A percentile compares a stretch with the other conserved stretches of the same genome.
phyloP scores from a whole-genome alignment of 2,113 vertebrate genomes.

The Eonycteris spelaea region DNA sequence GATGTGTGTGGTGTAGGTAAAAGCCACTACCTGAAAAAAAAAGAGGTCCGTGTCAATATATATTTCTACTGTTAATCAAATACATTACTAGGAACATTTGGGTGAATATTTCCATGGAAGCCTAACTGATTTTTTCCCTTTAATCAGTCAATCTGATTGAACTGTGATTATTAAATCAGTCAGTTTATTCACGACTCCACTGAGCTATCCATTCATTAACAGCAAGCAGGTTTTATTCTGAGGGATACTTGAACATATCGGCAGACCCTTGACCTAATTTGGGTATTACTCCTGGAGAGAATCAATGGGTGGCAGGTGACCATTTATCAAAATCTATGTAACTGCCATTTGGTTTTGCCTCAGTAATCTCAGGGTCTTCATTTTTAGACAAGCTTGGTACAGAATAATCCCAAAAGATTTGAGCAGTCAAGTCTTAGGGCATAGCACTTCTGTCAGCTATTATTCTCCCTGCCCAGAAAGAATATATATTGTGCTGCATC shows the following conservation, averaged over 20 bases:
- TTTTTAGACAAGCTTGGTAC: background rate
- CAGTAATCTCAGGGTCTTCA: slow-evolving; percentile 11
- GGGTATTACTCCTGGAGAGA: background rate
- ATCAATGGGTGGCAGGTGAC: background rate
- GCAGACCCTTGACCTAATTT: background rate
- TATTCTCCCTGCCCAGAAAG: background rate
- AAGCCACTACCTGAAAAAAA: background rate
- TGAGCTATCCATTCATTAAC: background rate
- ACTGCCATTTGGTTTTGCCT: slow-evolving; percentile 18
- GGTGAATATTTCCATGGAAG: background rate
- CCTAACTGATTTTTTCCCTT: background rate
- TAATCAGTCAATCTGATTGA: background rate
- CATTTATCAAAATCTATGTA: slow-evolving; percentile 38
- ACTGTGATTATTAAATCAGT: background rate
- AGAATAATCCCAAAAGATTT: slow-evolving; percentile 15
- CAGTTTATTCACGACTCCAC: background rate
- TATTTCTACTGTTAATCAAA: background rate
- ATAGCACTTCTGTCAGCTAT: background rate
- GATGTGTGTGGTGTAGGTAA: background rate
- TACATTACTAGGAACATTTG: background rate
- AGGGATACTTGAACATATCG: background rate
- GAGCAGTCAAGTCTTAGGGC: background rate
- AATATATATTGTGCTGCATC: background rate
- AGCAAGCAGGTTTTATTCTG: background rate
- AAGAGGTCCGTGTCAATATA: background rate